Conservation (phyloP, 2,888 invertebrate genomes). For the Diarsia dahlii region DNA sequence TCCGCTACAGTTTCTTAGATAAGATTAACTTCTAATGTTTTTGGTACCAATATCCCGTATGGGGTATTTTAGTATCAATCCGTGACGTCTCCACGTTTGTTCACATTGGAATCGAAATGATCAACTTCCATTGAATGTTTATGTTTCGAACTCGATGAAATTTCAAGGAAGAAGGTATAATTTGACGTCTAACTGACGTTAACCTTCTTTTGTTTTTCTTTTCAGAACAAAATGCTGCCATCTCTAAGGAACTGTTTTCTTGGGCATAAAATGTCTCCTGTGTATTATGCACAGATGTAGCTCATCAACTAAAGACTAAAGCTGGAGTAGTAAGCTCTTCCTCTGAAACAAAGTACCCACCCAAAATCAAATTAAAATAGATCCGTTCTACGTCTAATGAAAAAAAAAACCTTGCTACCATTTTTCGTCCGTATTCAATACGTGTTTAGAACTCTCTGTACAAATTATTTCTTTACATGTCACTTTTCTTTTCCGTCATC, state of each 20-base stretch:
- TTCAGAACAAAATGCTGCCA: neutral
- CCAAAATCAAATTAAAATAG: constrained; percentile 10
- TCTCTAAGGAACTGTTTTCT: neutral
- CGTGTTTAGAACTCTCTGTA: constrained; percentile 17
- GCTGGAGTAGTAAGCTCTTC: neutral
- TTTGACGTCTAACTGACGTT: constrained; percentile 4
- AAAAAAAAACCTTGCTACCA: constrained; percentile 18
- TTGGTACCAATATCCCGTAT: constrained; percentile 14
- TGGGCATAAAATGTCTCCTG: neutral
- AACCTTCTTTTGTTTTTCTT: neutral
- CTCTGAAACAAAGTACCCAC: neutral
- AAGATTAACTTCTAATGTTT: constrained; percentile 6
- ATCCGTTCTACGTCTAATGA: neutral
- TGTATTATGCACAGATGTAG: no score
- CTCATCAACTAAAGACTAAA: neutral
- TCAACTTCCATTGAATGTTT: constrained; percentile 12
- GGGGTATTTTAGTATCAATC: constrained; percentile 25
- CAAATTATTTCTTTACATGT: constrained; percentile 45
- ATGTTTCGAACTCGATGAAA: neutral
- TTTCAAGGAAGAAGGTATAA: neutral
- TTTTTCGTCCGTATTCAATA: constrained; percentile 8
- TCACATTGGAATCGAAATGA: neutral
- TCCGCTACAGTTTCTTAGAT: constrained; percentile 26
- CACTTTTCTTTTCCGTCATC: constrained; percentile 18
- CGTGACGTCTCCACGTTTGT: constrained; percentile 8